Evolutionary conservation across 2,888 invertebrate genomes (phyloP).

Genomic region (Ophraella communa): DNA sequence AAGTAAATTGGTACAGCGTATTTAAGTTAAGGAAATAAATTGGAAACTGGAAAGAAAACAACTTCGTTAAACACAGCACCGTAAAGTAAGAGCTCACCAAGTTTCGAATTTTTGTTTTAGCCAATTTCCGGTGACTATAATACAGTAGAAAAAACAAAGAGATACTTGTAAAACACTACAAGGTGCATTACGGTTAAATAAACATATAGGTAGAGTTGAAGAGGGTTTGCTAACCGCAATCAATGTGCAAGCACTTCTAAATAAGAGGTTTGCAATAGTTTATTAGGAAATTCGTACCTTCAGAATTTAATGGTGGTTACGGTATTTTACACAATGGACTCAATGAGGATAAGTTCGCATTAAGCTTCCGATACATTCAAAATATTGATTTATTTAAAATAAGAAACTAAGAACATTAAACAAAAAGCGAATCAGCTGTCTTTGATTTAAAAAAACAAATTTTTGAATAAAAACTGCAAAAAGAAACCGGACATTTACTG

Average conservation of each 20-base stretch:
- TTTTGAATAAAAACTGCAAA: too few species aligned
- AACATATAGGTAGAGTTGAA: not conserved
- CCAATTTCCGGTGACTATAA: slow-evolving; percentile 9
- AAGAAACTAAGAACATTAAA: too few species aligned
- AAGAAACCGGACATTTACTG: too few species aligned
- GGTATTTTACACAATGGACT: too few species aligned
- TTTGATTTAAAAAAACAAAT: too few species aligned
- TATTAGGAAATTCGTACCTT: too few species aligned
- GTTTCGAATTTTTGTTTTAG: not conserved
- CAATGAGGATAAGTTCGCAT: too few species aligned
- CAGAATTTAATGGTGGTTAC: too few species aligned
- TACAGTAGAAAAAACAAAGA: not conserved
- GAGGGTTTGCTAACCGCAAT: not conserved
- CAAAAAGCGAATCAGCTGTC: too few species aligned
- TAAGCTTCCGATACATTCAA: too few species aligned
- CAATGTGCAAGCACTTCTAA: not conserved
- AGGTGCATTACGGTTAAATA: not conserved
- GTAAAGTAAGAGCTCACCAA: not conserved
- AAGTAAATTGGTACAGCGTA: not conserved
- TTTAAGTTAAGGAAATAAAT: not conserved
- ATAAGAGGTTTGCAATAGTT: too few species aligned
- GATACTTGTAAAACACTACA: not conserved
- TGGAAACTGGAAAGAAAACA: not conserved
- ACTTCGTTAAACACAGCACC: not conserved
- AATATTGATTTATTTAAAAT: too few species aligned